Evolutionary conservation across 1,140 invertebrate species (phyloP), one percentile per base, ranked within the genome.

Genomic region (Lanistes nyassanus): DNA sequence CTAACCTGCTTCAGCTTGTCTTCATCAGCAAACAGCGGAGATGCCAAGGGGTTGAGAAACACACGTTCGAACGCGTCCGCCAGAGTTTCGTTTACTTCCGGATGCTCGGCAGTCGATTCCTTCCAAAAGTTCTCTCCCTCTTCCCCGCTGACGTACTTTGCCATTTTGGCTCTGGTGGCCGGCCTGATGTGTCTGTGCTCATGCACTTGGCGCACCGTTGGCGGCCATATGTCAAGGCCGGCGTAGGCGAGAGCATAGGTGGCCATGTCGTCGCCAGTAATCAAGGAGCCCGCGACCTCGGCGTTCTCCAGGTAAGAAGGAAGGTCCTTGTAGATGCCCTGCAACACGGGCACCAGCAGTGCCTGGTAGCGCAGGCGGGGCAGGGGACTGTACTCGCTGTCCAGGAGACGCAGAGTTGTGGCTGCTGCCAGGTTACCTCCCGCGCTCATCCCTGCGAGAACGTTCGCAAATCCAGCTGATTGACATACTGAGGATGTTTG

Each of bases 371-470:
- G 53, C 6, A 81, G 64, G 6, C 69, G 73, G 6, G 77, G 82
- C 23, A 82, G 51, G 3, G 21, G 51, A 16, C 65, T 23, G 34
- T 69, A 58, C 56, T 75, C 56, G 29, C 68, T 77, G 6, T 77
- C 60, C 29, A 77, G 67, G 31, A 84, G 74, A 34, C 79, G 76
- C 1, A 80, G 73, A 23, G 78, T 34, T 4, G 86, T 83, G 26
- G 82, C 83, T 36, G 81, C 81, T 11, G 81, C 80, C 16, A 85
- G 73, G 75, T 85, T 85, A 16, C 84, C 86, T 11, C 86, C 86
- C 13, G 84, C 80, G 77, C 83, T 85, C 53, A 86, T 81, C 31
- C 83, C 83, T 84, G 39, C 37, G 62, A 80, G n/a, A 34, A 37
- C 31, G 42, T 47, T 6, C 42, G 42, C 19, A 6, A 1, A 2